Base-by-base conservation (phyloP, 1,140 invertebrate species). In the Cylas formicarius region DNA sequence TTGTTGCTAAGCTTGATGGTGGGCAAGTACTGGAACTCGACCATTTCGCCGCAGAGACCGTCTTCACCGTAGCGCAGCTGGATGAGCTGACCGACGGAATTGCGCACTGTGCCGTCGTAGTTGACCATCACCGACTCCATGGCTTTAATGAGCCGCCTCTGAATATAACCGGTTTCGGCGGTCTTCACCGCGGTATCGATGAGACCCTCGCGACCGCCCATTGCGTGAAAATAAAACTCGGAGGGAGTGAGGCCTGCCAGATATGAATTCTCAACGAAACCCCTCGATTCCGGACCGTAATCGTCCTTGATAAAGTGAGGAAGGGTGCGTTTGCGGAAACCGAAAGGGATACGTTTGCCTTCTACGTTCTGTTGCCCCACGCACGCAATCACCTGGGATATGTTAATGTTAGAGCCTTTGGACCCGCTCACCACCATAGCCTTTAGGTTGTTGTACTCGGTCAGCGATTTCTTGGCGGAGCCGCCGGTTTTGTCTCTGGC, bases 101-200 rank as follows among this genome's bases (percentile, higher is more conserved):
- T 97, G 65, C 93, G 76, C 1, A 96, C 89, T 0, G 93, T 97
- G 7, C 92, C 91, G 59, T 97, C 93, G 57, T 97, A 97, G 61
- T 93, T 90, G 2, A 99, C 91, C 96, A 99, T 99, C 20, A 98
- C 93, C 62, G 90, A 94, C 72, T 99, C 97, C 97, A 99, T 99
- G 82, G 97, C 96, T 71, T 99, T 99, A 67, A 99, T 99, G 20
- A 99, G 71, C 77, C 97, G 90, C 69, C 97, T 83, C 67, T 99
- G 97, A 63, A 99, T 99, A 65, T 99, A 99, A 58, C 89, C 94
- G 57, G 95, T 99, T 80, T 99, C 97, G 31, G 97, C 97, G 54
- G 97, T 99, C 72, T 99, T 99, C n/a, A 99, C 96, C 68, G 97
- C 97, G 51, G 97, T 99, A 92, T 99, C 97, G 67, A 99, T 99